These are phyloP conservation scores for Drosophila hamatofila DNA, from an alignment of 2,888 invertebrate species.

Conservation along the genomic window DNA sequence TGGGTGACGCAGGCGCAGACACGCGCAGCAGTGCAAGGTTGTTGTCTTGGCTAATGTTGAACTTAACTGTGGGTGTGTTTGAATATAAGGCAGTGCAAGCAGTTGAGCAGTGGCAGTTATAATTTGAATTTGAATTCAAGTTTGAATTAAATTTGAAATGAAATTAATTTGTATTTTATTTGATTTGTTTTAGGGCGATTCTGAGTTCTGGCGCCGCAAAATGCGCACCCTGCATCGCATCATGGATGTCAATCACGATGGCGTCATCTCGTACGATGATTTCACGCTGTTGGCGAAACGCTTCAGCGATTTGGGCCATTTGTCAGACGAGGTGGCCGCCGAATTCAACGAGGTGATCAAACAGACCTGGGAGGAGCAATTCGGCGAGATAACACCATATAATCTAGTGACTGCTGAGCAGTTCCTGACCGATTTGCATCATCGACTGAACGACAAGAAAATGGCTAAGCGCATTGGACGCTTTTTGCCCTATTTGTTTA, in stretches of 20 bases:
- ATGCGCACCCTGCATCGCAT: slow-evolving; percentile 94
- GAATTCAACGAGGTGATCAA: slow-evolving; percentile 90
- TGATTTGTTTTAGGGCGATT: slow-evolving; percentile 78
- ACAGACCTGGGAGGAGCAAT: slow-evolving; percentile 94
- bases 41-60: background rate
- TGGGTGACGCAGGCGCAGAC: slow-evolving; percentile 38
- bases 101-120: background rate
- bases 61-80: background rate
- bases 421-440: slow-evolving; percentile 93
- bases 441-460: slow-evolving; percentile 91
- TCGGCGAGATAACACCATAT: slow-evolving; percentile 93
- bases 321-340: slow-evolving; percentile 88
- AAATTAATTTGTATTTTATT: background rate
- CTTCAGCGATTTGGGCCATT: slow-evolving; percentile 91
- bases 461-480: slow-evolving; percentile 90
- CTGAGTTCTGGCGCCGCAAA: slow-evolving; percentile 92
- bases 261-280: slow-evolving; percentile 93
- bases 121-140: slow-evolving; percentile 3
- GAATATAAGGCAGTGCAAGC: slow-evolving; percentile 7
- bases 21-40: slow-evolving; percentile 10
- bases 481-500: slow-evolving; percentile 93
- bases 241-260: slow-evolving; percentile 94
- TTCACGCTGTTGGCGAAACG: slow-evolving; percentile 90
- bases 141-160: background rate
- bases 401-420: slow-evolving; percentile 93